These are phyloP conservation scores for Agonopterix alstromeriana DNA, from an alignment of 2,888 invertebrate species.

Conservation along the genomic window DNA sequence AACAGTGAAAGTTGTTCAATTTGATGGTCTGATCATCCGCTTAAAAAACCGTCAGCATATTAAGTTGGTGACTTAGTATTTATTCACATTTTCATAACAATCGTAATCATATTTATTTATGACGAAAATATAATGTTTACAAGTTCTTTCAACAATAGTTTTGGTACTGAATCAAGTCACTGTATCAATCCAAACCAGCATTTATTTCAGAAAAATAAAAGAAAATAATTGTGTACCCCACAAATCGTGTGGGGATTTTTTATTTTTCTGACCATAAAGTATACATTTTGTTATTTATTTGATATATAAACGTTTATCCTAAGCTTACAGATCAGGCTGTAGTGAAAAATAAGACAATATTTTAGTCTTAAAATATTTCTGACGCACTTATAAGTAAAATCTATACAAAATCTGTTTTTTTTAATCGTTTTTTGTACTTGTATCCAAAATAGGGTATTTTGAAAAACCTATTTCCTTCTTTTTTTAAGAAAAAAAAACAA, in stretches of 20 bases:
- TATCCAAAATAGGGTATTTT: slow-evolving; percentile 3
- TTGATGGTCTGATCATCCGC: too few species aligned
- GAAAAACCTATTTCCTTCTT: not conserved
- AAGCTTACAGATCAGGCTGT: slow-evolving; percentile 1
- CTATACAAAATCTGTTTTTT: slow-evolving; percentile 7
- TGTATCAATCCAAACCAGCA: too few species aligned
- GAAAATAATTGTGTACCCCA: not conserved
- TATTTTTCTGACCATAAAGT: not conserved
- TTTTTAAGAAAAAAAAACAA: slow-evolving; percentile 3
- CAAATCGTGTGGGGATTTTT: not conserved
- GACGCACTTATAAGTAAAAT: not conserved
- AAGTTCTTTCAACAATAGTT: too few species aligned
- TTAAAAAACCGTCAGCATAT: too few species aligned
- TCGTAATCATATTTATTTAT: too few species aligned
- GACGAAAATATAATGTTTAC: too few species aligned
- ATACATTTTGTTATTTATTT: not conserved
- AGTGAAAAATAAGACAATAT: not conserved
- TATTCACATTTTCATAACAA: too few species aligned
- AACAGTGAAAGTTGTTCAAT: too few species aligned
- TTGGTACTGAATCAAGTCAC: too few species aligned
- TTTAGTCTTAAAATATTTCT: not conserved
- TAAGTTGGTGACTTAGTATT: too few species aligned
- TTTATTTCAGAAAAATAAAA: too few species aligned
- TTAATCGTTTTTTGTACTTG: slow-evolving; percentile 4
- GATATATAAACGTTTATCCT: not conserved